Base-by-base conservation (phyloP, 2,797 vertebrate species). In the Loris lydekkerianus region DNA sequence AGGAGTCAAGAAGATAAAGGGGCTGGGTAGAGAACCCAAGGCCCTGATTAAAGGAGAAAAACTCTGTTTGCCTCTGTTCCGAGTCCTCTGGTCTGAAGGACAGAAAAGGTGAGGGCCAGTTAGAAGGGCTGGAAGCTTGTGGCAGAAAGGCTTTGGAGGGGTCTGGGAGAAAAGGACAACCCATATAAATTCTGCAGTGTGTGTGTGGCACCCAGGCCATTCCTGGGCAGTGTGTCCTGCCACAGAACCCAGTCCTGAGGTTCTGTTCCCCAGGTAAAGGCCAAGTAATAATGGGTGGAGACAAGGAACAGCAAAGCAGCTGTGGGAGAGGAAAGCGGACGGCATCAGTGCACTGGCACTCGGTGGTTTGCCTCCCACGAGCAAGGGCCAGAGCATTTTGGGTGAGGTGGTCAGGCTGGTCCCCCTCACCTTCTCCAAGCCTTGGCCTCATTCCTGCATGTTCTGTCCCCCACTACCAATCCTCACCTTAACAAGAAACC, bases 401-500 rank as follows among this genome's bases (percentile, higher is more conserved):
- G 86, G 77, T 37, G 17, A 46, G 23, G 34, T 89, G 58, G 70
- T 81, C 76, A 86, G 60, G 69, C 75, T 88, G 58, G 86, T 25
- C 65, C 63, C 11, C 67, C 80, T 93, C 7, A 73, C 72, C 23
- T 60, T 46, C 69, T 67, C 78, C 25, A 81, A 69, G 27, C 65
- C 23, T 25, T 72, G 46, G 70, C 83, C 78, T 93, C 86, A 7
- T 84, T 91, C 89, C 21, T 95, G 72, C 76, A 67, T 69, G 72
- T 20, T 17, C 72, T 63, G 14, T 8, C 17, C 34, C 25, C 34
- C 14, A 53, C 49, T 20, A 76, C 14, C 9, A 65, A 56, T 8
- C 70, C 31, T 86, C 43, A 80, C 31, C 60, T 61, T 65, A 58
- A 90, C 27, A 86, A 96, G 96, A 94, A 93, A 91, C 56, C 75